Conservation (phyloP, 2,113 vertebrate genomes). For the Corythornis madagascariensis region DNA sequence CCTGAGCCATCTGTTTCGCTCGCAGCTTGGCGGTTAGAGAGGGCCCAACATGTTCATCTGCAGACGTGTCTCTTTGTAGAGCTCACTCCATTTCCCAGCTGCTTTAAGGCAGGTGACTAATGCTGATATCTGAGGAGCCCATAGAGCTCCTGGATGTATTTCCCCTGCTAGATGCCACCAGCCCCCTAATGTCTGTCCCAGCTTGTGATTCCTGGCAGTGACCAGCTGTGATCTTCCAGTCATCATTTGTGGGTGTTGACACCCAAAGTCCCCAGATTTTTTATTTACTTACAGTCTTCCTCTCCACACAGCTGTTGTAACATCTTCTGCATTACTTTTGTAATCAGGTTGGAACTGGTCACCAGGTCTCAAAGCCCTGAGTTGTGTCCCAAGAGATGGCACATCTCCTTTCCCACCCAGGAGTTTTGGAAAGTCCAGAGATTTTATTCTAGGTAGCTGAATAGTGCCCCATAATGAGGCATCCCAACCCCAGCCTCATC, state of each 20-base stretch:
- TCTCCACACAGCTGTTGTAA: accelerated
- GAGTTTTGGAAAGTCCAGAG: not conserved
- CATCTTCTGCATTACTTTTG: not conserved
- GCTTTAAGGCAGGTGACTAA: not conserved
- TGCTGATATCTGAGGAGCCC: not conserved
- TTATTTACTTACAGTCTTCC: not conserved
- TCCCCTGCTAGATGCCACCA: not conserved
- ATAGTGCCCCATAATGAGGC: not conserved
- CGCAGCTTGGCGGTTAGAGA: conserved; percentile 25
- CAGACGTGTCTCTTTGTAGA: not conserved
- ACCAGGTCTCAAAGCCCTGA: not conserved
- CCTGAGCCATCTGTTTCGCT: conserved; percentile 57
- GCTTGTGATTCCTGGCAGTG: not conserved
- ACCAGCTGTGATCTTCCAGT: accelerated
- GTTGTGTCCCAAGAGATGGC: not conserved
- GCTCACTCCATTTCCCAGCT: conserved; percentile 4
- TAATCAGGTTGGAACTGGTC: not conserved
- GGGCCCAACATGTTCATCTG: not conserved
- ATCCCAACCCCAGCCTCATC: not conserved
- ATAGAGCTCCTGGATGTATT: not conserved
- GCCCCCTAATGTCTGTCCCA: conserved; percentile 4
- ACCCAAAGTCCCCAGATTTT: not conserved
- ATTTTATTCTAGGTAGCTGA: not conserved
- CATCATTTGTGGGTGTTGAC: accelerated
- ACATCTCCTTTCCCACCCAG: not conserved